Conservation (phyloP, 2,113 vertebrate genomes). For the Prietella phreatophila region DNA sequence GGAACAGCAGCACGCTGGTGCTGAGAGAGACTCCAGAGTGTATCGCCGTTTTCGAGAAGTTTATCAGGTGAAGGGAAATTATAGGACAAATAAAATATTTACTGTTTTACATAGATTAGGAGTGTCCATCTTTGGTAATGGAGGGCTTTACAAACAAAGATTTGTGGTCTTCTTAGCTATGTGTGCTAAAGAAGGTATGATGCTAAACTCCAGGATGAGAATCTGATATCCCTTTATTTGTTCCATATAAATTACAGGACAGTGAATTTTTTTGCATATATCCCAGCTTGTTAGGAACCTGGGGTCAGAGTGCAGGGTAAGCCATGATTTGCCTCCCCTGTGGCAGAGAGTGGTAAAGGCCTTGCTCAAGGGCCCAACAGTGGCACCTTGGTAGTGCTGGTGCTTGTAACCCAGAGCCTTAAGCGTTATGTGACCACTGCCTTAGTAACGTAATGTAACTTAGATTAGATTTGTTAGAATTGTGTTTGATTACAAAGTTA, state of each 20-base stretch:
- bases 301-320: too few species aligned
- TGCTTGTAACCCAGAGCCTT: too few species aligned
- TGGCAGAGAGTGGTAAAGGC: too few species aligned
- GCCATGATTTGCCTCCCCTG: too few species aligned
- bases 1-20: slow-evolving; percentile 72
- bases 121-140: background rate
- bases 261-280: too few species aligned
- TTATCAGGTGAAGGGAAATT: slow-evolving; percentile 78
- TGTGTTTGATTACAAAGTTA: background rate
- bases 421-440: too few species aligned
- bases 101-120: background rate
- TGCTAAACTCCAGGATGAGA: background rate
- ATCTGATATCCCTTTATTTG: background rate
- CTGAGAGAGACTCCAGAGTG: slow-evolving; percentile 78
- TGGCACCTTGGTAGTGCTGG: too few species aligned
- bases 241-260: too few species aligned
- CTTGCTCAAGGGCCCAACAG: too few species aligned
- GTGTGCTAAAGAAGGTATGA: background rate
- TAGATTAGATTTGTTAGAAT: too few species aligned
- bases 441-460: too few species aligned
- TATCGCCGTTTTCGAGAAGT: slow-evolving; percentile 82
- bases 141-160: background rate
- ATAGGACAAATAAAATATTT: background rate
- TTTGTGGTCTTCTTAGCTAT: background rate
- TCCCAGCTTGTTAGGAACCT: too few species aligned